Conservation (phyloP, 2,113 vertebrate genomes). For the Eulemur macaco region DNA sequence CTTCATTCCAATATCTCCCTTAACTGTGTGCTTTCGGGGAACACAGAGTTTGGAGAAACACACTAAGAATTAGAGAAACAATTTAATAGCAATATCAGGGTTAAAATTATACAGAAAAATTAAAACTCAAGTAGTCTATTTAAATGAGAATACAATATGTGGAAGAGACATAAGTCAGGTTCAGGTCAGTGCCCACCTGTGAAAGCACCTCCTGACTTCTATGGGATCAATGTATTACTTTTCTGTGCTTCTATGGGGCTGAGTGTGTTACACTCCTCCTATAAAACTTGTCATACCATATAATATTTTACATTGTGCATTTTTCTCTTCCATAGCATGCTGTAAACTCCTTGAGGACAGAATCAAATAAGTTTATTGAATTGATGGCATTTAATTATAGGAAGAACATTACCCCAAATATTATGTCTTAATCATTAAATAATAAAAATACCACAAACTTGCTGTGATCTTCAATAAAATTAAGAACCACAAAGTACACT, state of each 20-base stretch:
- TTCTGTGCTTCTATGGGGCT: neutral
- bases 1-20: neutral
- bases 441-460: neutral
- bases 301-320: neutral
- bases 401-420: conserved; percentile 5
- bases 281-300: neutral
- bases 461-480: conserved; percentile 32
- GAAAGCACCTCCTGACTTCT: neutral
- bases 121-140: neutral
- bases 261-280: neutral
- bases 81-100: neutral
- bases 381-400: neutral
- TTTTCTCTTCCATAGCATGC: neutral
- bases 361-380: neutral
- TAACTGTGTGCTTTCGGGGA: neutral
- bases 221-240: neutral
- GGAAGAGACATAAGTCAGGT: neutral
- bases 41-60: neutral
- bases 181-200: neutral
- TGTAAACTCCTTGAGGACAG: neutral
- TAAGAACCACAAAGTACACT: conserved; percentile 12
- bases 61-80: neutral
- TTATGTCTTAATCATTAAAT: neutral
- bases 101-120: neutral
- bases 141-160: neutral